phyloP scores from a whole-genome alignment of 1,140 invertebrate species.

The Watersipora subatra region DNA sequence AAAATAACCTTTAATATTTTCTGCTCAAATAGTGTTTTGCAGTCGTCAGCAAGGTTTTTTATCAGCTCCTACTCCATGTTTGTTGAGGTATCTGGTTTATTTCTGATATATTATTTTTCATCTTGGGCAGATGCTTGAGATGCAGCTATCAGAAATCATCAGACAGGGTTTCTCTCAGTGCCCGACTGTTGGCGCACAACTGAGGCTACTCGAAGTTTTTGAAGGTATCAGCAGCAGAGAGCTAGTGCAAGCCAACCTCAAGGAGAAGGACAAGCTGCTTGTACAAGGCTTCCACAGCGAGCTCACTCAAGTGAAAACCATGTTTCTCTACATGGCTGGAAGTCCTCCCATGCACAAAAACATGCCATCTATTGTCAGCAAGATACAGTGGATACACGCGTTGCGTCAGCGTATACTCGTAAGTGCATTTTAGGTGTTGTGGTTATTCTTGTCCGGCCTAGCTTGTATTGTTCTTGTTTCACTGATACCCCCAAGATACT shows the following conservation, averaged over 20 bases:
- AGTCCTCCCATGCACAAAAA: slow-evolving; percentile 28
- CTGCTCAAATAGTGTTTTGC: background rate
- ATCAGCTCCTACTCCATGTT: slow-evolving; percentile 9
- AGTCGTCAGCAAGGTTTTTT: background rate
- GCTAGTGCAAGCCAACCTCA: slow-evolving; percentile 31
- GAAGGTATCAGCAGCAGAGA: slow-evolving; percentile 37
- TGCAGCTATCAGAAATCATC: slow-evolving; percentile 28
- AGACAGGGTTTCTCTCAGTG: slow-evolving; percentile 29
- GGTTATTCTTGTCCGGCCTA: no score
- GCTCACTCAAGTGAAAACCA: slow-evolving; percentile 23
- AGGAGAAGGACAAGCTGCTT: slow-evolving; percentile 27
- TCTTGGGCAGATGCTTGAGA: slow-evolving; percentile 32
- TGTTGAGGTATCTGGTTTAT: no score
- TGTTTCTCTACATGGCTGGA: slow-evolving; percentile 20
- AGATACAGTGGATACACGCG: slow-evolving; percentile 32
- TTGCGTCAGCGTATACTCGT: slow-evolving; percentile 32
- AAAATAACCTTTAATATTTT: no score
- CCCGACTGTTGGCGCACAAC: slow-evolving; percentile 32
- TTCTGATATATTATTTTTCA: no score
- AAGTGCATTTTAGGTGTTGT: slow-evolving; percentile 2
- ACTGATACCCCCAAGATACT: no score
- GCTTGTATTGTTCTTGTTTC: no score
- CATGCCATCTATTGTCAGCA: slow-evolving; percentile 33
- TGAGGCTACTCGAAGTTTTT: slow-evolving; percentile 38
- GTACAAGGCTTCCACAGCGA: slow-evolving; percentile 27